These are phyloP conservation scores for Dione vanillae DNA, from an alignment of 2,888 invertebrate species.

Conservation along the genomic window DNA sequence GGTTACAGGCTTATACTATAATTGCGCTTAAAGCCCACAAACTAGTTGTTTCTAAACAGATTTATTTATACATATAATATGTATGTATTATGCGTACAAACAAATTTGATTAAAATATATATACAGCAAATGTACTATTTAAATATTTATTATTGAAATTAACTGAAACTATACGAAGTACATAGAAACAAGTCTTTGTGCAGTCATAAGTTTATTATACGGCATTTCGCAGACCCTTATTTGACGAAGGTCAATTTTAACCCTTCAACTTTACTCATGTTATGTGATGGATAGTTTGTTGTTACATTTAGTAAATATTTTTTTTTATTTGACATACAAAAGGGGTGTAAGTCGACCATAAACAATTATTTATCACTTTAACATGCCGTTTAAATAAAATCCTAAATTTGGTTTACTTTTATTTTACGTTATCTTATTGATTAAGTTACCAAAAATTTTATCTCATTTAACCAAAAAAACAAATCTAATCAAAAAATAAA, in stretches of 20 bases:
- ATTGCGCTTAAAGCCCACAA: too few relatives aligned
- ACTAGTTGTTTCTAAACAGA: too few relatives aligned
- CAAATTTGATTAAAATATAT: too few relatives aligned
- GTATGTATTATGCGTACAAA: too few relatives aligned
- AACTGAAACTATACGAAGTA: constrained; percentile 8
- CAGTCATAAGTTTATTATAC: constrained; percentile 22
- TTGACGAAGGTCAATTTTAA: constrained; percentile 25
- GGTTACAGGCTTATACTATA: not conserved
- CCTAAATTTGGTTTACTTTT: too few relatives aligned
- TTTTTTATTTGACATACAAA: not conserved
- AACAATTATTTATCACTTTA: not conserved
- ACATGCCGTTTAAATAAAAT: too few relatives aligned
- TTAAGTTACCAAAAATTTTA: too few relatives aligned
- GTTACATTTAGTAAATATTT: constrained; percentile 14
- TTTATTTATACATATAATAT: too few relatives aligned
- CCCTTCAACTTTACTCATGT: constrained; percentile 19
- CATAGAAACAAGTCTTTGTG: constrained; percentile 17
- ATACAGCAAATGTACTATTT: constrained; percentile 16
- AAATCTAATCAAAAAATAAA: too few relatives aligned
- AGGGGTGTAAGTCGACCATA: not conserved
- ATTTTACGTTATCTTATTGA: too few relatives aligned
- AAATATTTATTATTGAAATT: constrained; percentile 27
- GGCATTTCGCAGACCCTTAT: constrained; percentile 15
- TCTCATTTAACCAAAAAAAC: too few relatives aligned
- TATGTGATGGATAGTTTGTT: constrained; percentile 21